Evolutionary conservation across 2,797 vertebrate genomes (phyloP).

Genomic region (Tadarida brasiliensis): DNA sequence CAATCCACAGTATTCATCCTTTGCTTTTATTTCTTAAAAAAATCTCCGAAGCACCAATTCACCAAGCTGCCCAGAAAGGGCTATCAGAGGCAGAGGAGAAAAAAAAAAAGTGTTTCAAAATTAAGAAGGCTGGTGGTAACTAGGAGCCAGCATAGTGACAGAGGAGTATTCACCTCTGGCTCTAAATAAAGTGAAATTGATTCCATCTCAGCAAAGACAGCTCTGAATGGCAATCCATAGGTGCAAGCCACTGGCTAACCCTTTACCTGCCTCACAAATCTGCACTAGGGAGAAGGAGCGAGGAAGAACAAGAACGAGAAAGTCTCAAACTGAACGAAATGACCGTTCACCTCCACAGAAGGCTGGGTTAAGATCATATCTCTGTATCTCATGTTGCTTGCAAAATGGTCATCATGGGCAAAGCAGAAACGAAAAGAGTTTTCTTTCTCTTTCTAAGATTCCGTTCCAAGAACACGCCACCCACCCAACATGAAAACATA

Average conservation of each 20-base stretch:
- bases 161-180: conserved; percentile 8
- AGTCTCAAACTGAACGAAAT: conserved; percentile 61
- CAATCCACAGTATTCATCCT: background rate
- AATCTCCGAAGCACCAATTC: background rate
- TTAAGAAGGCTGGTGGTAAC: background rate
- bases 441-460: background rate
- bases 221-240: conserved; percentile 35
- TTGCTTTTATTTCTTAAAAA: conserved; percentile 9
- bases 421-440: background rate
- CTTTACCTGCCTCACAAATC: conserved; percentile 73
- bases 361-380: background rate
- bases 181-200: conserved; percentile 56
- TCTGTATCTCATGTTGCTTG: background rate
- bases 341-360: background rate
- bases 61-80: background rate
- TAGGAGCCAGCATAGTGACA: background rate
- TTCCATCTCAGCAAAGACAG: conserved; percentile 4
- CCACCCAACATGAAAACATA: background rate
- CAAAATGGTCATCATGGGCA: background rate
- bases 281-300: background rate
- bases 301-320: background rate
- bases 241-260: background rate
- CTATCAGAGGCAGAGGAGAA: background rate
- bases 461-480: background rate
- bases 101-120: background rate